Conservation (phyloP, 2,797 vertebrate species). For the Mallotus villosus region DNA sequence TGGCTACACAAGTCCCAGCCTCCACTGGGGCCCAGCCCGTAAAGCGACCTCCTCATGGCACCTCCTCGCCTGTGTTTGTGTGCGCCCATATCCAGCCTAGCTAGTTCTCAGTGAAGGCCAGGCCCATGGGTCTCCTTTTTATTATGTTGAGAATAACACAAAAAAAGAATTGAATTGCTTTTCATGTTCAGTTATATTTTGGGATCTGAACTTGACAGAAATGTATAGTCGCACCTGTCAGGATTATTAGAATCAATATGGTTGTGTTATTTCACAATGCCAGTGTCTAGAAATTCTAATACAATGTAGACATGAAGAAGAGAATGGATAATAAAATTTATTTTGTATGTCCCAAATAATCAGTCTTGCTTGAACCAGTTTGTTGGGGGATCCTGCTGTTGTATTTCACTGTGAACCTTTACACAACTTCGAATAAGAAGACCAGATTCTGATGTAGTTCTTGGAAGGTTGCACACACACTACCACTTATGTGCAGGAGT, state of each 20-base stretch:
- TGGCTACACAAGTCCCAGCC: conserved; percentile 83
- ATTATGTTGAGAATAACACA: conserved; percentile 75
- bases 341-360: conserved; percentile 89
- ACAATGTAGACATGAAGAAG: conserved; percentile 82
- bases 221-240: conserved; percentile 74
- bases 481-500: conserved; percentile 67
- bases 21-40: conserved; percentile 82
- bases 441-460: conserved; percentile 62
- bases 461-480: conserved; percentile 60
- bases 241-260: conserved; percentile 75
- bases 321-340: conserved; percentile 88
- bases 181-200: conserved; percentile 75
- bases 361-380: conserved; percentile 82
- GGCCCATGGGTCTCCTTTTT: conserved; percentile 68
- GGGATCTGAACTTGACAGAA: conserved; percentile 74
- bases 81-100: conserved; percentile 67
- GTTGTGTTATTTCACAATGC: conserved; percentile 76
- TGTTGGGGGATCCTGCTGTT: conserved; percentile 74
- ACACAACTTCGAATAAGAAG: conserved; percentile 70
- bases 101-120: conserved; percentile 63
- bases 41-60: conserved; percentile 65
- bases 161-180: conserved; percentile 69
- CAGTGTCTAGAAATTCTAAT: conserved; percentile 80
- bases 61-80: conserved; percentile 53
- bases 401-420: conserved; percentile 78